Base-by-base conservation (phyloP, 2,113 vertebrate genomes). In the Calyptomena viridis region DNA sequence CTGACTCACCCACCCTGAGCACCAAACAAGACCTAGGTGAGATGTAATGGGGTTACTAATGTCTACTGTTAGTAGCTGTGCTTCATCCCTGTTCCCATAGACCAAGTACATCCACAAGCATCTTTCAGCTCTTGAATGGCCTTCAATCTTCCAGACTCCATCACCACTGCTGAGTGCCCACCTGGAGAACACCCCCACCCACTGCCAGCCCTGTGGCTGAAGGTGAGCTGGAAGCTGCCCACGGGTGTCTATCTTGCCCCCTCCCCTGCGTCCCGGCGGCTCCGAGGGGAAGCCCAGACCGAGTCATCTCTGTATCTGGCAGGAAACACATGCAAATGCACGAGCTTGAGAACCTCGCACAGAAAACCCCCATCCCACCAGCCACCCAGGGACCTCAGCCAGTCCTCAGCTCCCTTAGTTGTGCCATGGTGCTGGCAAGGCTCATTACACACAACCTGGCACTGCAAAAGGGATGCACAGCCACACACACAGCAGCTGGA, bases 101-200 rank as follows among this genome's bases (percentile, higher is more conserved):
- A 6, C 17, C 1, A 0, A 7, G 7, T 1, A 8, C 1, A 1
- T 21, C 53, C 50, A 14, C 0, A 0, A 87, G 22, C 52, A 25
- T 3, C 72, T 18, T 52, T 7, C 2, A 6, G 14, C 23, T 76
- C 62, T 55, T 31, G 9, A 3, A 47, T 40, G 10, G 3, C 11
- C 40, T 69, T 35, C 7, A 7, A 7, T 18, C 28, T 25, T 31
- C 15, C 50, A 14, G 7, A 14, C n/a, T 8, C 31, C 35, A 10
- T 18, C 39, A 1, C 1, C 28, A 0, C n/a, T 4, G 6, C 53
- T 5, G 27, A 63, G 30, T 2, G 0, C 40, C 59, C 66, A 15
- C 49, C 39, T 6, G 37, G 17, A 33, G 59, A 31, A 39, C 42
- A 11, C 1, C 1, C 22, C 49, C 28, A 2, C 39, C 44, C n/a